These are phyloP conservation scores for Paracyclopina nana DNA, from an alignment of 1,140 invertebrate species.

Conservation along the genomic window DNA sequence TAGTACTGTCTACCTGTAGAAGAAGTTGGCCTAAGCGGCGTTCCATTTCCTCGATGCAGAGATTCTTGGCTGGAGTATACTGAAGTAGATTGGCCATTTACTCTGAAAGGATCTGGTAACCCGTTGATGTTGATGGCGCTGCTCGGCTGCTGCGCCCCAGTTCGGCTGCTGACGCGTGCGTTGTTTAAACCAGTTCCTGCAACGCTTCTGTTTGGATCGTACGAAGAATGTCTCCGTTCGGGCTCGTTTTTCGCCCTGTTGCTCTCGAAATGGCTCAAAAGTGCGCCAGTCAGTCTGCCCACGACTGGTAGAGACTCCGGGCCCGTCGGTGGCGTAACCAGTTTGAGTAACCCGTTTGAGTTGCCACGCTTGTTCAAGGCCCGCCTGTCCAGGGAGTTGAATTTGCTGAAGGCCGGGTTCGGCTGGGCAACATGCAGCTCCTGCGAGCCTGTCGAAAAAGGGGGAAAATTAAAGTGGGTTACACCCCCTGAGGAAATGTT, in stretches of 20 bases:
- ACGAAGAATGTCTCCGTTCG: not conserved
- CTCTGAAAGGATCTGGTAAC: constrained; percentile 2
- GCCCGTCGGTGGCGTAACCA: not conserved
- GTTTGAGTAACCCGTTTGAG: not conserved
- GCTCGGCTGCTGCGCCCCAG: not conserved
- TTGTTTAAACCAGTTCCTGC: not conserved
- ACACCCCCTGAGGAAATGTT: too few relatives aligned
- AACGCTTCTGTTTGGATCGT: not conserved
- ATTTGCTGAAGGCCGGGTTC: constrained; percentile 9
- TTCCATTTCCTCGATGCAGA: not conserved
- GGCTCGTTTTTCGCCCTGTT: too few relatives aligned
- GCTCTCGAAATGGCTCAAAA: too few relatives aligned
- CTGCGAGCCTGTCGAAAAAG: constrained; percentile 13
- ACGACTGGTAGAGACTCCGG: not conserved
- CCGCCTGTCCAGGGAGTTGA: constrained; percentile 15
- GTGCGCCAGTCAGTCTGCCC: not conserved
- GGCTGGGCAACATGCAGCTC: constrained; percentile 7
- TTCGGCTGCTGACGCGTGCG: not conserved
- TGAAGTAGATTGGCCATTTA: not conserved
- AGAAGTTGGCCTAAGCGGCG: too few relatives aligned
- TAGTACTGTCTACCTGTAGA: too few relatives aligned
- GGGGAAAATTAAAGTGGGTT: too few relatives aligned
- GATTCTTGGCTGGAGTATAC: constrained; percentile 13
- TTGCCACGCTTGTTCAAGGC: constrained; percentile 6
- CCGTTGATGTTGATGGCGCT: constrained; percentile 14